Base-by-base conservation (phyloP, 1,140 invertebrate genomes). In the Agrilus planipennis region DNA sequence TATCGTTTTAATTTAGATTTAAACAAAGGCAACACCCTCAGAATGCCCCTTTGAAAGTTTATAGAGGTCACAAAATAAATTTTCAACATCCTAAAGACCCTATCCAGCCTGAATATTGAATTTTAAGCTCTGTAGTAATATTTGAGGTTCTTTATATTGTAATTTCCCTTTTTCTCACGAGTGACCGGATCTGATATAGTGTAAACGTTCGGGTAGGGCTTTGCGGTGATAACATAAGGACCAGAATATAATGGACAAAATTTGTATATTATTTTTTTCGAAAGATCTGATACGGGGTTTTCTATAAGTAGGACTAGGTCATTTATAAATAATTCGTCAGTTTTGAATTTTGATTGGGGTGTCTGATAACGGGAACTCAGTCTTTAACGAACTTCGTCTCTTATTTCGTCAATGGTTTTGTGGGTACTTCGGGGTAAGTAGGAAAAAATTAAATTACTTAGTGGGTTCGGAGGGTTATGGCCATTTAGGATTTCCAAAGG, bases 401-500 rank as follows among this genome's bases (percentile, higher is more conserved):
- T 10, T n/a, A 39, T 39, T 28, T 39, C 22, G 4, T 39, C 37
- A n/a, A 28, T 11, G 22, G 10, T 4, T 18, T 35, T 35, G 7
- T 5, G 10, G 18, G 4, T 10, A 4, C 25, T 21, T 4, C 14
- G 11, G n/a, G 35, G 35, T 22, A 35, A 19, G 4, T 12, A 42
- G 4, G 14, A 5, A 11, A 39, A 11, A 15, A 37, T 42, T 4
- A 35, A 11, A 19, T 35, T 27, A 10, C 16, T 25, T 25, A 25
- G n/a, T 25, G 6, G 6, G 18, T 41, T 31, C 3, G 40, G 21
- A 5, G 40, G 27, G 38, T 22, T 49, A n/a, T 30, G 27, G 10
- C 63, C 61, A 44, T 48, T 58, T 11, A 64, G 21, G 2, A 67
- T 40, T 38, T 62, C 52, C 31, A 35, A 53, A 0, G 65, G 64